Evolutionary conservation across 1,140 invertebrate species (phyloP), one percentile per base, ranked within the genome.

Genomic region (Meloidogyne hapla): DNA sequence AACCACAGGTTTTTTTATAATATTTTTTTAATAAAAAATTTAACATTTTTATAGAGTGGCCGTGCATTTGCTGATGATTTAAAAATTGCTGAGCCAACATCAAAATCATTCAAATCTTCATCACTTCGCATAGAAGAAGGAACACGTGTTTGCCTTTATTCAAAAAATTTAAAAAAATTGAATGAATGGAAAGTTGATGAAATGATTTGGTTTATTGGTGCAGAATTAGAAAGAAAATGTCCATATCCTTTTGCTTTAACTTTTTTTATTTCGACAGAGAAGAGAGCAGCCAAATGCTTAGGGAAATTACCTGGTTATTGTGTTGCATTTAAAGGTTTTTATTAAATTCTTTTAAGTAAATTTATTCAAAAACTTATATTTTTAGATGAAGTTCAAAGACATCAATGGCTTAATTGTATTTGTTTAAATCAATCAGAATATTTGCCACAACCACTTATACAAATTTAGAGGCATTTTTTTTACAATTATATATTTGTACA

Each of bases 31-130:
- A 65, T 23, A 45, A 40, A 18, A 26, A 26, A 6, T 40, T 28
- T 23, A 18, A 45, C n/a, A 15, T 76, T n/a, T 76, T 26, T 21
- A 69, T 61, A 83, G 84, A 86, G 79, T 33, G 78, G 45, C 13
- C 78, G 76, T 82, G 66, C 81, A 28, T 84, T 86, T 76, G 79
- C 83, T 38, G 82, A 84, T 25, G 80, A 84, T 63, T 70, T 84
- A 18, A 81, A 82, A 74, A 67, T 84, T 18, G 79, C 84, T 15
- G 83, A 84, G 26, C 79, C 79, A 6, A 83, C 80, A 9, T 86
- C 84, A 33, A 78, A 76, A 70, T 76, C 73, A 28, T 84, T 84
- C 77, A 81, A 84, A 69, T 63, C 84, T 18, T 68, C 65, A 23
- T 79, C 83, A 18, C 48, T 84, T 2, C 80, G 79, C 13, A 77